Percentiles rank a stretch among this genome's conserved stretches.
Conservation (phyloP, 64 coral and sea anemone species). For the Montipora foliosa region DNA sequence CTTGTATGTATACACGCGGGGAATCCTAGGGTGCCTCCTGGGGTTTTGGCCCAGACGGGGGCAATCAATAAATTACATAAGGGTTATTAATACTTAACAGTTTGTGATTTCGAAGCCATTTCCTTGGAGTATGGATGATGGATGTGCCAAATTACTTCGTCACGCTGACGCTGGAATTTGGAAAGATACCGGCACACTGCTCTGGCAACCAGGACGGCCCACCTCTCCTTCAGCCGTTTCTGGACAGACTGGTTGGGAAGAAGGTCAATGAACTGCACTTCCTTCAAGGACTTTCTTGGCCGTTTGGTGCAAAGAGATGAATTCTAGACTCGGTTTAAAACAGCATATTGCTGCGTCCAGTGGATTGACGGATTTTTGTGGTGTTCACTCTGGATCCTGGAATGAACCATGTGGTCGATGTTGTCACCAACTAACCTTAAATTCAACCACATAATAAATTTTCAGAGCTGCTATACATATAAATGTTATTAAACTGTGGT, state of each 20-base stretch:
- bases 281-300: neutral
- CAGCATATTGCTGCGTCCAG: slow-evolving; percentile 57
- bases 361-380: slow-evolving; percentile 39
- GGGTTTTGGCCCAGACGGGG: slow-evolving; percentile 54
- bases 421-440: slow-evolving; percentile 56
- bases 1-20: slow-evolving; percentile 1
- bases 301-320: neutral
- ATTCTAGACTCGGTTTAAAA: neutral
- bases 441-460: neutral
- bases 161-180: neutral
- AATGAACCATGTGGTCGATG: slow-evolving; percentile 42
- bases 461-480: too few relatives aligned
- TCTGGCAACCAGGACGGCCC: slow-evolving; percentile 31
- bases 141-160: slow-evolving; percentile 40
- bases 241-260: slow-evolving; percentile 1
- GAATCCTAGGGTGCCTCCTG: slow-evolving; percentile 54
- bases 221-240: neutral
- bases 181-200: slow-evolving; percentile 6
- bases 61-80: too few relatives aligned
- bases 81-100: neutral
- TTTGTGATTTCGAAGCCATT: slow-evolving; percentile 47
- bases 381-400: slow-evolving; percentile 27
- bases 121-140: slow-evolving; percentile 4
- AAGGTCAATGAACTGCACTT: slow-evolving; percentile 14
- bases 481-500: too few relatives aligned